Evolutionary conservation across 2,888 invertebrate genomes (phyloP).

Genomic region (Phania funesta): DNA sequence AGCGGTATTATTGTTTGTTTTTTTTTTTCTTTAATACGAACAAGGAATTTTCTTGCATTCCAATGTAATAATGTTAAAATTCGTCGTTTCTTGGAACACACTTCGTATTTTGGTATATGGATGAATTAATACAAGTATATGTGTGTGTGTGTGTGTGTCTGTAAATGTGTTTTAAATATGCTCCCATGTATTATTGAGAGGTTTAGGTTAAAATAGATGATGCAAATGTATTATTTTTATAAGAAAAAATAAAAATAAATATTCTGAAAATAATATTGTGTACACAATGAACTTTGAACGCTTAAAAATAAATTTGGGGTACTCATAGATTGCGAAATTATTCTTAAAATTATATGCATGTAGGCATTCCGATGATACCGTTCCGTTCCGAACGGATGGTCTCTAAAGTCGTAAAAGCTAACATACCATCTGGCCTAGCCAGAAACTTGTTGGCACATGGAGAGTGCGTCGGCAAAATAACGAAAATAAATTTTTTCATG

Average conservation of each 20-base stretch:
- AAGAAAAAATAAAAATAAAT: neutral
- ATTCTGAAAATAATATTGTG: neutral
- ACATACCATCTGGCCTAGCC: too few relatives aligned
- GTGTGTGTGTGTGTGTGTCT: neutral
- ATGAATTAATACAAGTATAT: neutral
- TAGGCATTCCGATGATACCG: too few relatives aligned
- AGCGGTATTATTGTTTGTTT: too few relatives aligned
- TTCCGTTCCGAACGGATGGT: too few relatives aligned
- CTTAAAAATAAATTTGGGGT: neutral
- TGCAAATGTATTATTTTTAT: constrained; percentile 16
- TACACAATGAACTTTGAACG: constrained; percentile 17
- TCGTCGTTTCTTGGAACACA: constrained; percentile 1
- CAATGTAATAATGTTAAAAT: too few relatives aligned
- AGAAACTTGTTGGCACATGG: too few relatives aligned
- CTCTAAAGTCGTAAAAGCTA: too few relatives aligned
- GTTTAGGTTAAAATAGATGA: constrained; percentile 42
- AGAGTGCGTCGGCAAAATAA: too few relatives aligned
- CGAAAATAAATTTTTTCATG: too few relatives aligned
- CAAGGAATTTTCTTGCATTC: too few relatives aligned
- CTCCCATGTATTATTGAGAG: neutral
- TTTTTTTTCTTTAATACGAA: too few relatives aligned
- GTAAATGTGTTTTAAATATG: neutral
- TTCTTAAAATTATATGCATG: neutral
- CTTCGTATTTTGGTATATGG: neutral
- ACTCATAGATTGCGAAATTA: neutral